phyloP scores from a whole-genome alignment of 2,888 invertebrate genomes.

The Pimpla rufipes region DNA sequence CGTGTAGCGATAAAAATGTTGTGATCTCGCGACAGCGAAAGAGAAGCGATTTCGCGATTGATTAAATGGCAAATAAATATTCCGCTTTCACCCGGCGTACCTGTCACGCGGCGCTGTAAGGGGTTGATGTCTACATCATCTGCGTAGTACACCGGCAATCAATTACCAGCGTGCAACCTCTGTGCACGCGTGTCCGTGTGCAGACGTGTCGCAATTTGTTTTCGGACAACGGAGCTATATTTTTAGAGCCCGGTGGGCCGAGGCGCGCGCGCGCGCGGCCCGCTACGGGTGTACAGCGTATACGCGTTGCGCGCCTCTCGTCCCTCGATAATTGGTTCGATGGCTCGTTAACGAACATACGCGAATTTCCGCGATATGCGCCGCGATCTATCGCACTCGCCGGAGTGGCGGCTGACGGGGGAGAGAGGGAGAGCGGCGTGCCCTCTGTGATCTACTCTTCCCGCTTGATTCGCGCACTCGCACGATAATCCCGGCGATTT shows the following conservation, averaged over 20 bases:
- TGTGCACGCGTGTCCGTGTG: slow-evolving; percentile 21
- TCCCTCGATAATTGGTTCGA: slow-evolving; percentile 70
- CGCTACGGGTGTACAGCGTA: no score
- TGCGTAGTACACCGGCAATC: slow-evolving; percentile 35
- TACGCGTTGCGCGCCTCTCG: slow-evolving; percentile 6
- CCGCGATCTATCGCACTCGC: slow-evolving; percentile 60
- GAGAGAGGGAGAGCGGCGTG: not conserved
- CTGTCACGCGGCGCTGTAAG: not conserved
- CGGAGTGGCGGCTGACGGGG: not conserved
- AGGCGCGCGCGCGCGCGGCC: slow-evolving; percentile 9
- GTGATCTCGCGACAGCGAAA: no score
- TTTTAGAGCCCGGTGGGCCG: slow-evolving; percentile 5
- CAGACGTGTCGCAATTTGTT: slow-evolving; percentile 56
- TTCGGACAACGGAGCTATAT: slow-evolving; percentile 41
- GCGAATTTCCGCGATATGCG: slow-evolving; percentile 60
- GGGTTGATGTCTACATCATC: slow-evolving; percentile 18
- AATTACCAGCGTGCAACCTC: slow-evolving; percentile 34
- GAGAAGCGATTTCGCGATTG: not conserved
- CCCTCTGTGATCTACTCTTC: slow-evolving; percentile 16
- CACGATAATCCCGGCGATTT: slow-evolving; percentile 70
- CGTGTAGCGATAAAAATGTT: not conserved
- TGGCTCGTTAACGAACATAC: slow-evolving; percentile 71
- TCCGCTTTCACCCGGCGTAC: not conserved
- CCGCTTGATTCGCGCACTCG: slow-evolving; percentile 15
- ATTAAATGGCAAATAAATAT: slow-evolving; percentile 16